Conservation (phyloP, 2,113 vertebrate genomes). For the Osmerus mordax region DNA sequence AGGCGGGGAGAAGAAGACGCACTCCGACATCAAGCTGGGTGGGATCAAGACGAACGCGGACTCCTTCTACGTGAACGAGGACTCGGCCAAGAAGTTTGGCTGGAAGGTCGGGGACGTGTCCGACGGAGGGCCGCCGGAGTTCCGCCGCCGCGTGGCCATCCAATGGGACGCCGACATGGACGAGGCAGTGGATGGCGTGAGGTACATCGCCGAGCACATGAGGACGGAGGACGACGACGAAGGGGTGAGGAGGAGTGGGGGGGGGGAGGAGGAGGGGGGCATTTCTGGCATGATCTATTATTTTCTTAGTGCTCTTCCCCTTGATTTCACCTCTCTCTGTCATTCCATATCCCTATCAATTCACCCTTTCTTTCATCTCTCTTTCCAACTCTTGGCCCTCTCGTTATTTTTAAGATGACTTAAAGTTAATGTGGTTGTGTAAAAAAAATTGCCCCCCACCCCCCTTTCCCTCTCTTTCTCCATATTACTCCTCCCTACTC, state of each 20-base stretch:
- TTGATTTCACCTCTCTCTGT: not conserved
- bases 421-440: no score
- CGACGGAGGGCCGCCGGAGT: constrained; percentile 55
- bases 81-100: constrained; percentile 53
- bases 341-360: not conserved
- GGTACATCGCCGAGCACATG: constrained; percentile 76
- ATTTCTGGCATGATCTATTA: not conserved
- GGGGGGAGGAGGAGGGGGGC: not conserved
- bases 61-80: constrained; percentile 62
- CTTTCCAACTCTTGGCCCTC: not conserved
- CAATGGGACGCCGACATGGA: constrained; percentile 67
- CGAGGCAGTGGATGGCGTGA: constrained; percentile 74
- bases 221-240: constrained; percentile 75
- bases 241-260: constrained; percentile 62
- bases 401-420: not conserved
- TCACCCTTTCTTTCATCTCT: not conserved
- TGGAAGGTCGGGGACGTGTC: constrained; percentile 63
- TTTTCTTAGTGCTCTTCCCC: not conserved
- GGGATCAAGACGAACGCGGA: constrained; percentile 51
- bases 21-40: constrained; percentile 43
- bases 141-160: constrained; percentile 46
- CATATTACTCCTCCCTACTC: not conserved
- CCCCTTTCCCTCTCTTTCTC: not conserved
- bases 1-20: constrained; percentile 35
- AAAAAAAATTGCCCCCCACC: not conserved